Evolutionary conservation across 2,113 vertebrate genomes (phyloP).

Genomic region (Pachycephala philippinensis): DNA sequence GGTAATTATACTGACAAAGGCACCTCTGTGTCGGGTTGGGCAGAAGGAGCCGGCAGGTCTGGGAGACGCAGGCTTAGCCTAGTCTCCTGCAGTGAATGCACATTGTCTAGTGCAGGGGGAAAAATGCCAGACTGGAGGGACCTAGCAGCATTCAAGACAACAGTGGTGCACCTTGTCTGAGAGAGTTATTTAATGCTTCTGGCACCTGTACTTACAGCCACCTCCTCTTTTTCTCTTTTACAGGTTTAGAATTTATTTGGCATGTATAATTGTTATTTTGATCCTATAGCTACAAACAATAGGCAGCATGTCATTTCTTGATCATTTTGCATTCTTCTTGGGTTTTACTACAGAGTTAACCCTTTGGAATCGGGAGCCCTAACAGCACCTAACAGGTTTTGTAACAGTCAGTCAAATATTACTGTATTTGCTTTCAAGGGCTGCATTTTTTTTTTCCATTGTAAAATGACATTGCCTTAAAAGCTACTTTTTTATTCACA

Average conservation of each 20-base stretch:
- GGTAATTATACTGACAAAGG: conserved; percentile 99
- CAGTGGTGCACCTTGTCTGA: conserved; percentile 81
- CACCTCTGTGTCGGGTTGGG: conserved; percentile 93
- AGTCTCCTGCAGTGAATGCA: conserved; percentile 90
- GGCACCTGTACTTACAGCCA: conserved; percentile 78
- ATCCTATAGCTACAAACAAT: conserved; percentile 79
- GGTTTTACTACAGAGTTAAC: conserved; percentile 66
- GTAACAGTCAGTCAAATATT: not conserved
- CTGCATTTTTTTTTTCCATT: not conserved
- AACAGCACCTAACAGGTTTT: not conserved
- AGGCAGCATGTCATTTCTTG: conserved; percentile 76
- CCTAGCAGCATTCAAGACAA: conserved; percentile 76
- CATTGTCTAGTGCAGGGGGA: conserved; percentile 84
- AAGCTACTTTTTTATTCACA: not conserved
- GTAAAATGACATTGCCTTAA: not conserved
- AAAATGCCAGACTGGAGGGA: conserved; percentile 75
- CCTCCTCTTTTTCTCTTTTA: conserved; percentile 69
- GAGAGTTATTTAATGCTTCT: conserved; percentile 82
- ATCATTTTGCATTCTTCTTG: conserved; percentile 70
- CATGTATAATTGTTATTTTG: conserved; percentile 82
- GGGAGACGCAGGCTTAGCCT: conserved; percentile 89
- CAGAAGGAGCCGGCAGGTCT: conserved; percentile 98
- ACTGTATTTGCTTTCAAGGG: not conserved
- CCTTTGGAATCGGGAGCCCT: not conserved
- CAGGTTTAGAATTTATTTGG: conserved; percentile 83